phyloP scores from a whole-genome alignment of 2,797 vertebrate genomes.

The Intellagama lesueurii region DNA sequence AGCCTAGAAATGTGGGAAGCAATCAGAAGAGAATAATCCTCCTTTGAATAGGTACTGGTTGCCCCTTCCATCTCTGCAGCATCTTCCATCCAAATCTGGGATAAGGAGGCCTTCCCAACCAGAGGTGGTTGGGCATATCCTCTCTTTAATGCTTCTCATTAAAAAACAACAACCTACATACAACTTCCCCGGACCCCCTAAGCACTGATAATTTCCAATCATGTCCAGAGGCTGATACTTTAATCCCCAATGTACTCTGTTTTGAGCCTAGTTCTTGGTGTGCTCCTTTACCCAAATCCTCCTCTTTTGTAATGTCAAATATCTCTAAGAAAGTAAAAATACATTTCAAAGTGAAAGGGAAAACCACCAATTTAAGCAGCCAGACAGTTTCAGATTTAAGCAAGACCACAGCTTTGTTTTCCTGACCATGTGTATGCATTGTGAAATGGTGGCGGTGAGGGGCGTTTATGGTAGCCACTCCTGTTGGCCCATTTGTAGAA shows the following conservation, averaged over 20 bases:
- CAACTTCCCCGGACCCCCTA: too few relatives aligned
- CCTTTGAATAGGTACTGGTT: background rate
- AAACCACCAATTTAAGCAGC: background rate
- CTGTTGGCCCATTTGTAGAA: background rate
- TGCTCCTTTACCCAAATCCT: background rate
- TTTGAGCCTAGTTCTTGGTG: background rate
- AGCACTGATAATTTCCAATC: accelerated
- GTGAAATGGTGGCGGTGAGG: background rate
- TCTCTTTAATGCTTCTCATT: background rate
- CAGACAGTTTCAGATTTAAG: background rate
- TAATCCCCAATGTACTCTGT: background rate
- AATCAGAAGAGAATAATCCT: background rate
- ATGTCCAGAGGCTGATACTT: accelerated
- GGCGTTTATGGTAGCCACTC: background rate
- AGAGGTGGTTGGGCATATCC: background rate
- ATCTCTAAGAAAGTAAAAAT: background rate
- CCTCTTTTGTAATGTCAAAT: background rate
- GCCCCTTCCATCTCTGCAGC: background rate
- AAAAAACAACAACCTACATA: background rate
- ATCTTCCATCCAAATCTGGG: accelerated
- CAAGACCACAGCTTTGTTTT: background rate
- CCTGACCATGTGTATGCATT: background rate
- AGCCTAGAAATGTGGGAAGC: background rate
- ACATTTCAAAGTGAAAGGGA: background rate
- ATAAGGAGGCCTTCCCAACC: background rate